Evolutionary conservation across 2,113 vertebrate genomes (phyloP).

Genomic region (Sapayoa aenigma): DNA sequence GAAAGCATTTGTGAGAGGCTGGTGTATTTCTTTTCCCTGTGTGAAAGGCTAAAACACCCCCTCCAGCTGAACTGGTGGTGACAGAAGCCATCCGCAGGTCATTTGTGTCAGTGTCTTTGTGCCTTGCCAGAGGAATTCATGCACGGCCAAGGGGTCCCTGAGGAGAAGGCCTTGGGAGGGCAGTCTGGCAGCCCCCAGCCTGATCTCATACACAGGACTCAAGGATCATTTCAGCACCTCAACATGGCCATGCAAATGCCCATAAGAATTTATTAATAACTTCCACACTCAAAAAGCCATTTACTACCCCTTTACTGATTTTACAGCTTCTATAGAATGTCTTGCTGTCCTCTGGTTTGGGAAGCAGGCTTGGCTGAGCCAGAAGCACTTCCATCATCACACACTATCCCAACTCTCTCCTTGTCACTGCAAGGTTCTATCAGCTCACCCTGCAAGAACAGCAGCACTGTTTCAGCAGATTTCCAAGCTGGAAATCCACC

Average conservation of each 20-base stretch:
- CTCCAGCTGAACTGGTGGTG: not conserved
- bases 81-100: not conserved
- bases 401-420: not conserved
- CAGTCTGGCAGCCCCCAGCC: not conserved
- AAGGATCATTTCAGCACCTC: not conserved
- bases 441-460: not conserved
- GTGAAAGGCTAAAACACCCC: not conserved
- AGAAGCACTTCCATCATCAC: not conserved
- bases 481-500: not conserved
- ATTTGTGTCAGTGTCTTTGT: not conserved
- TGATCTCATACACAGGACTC: not conserved
- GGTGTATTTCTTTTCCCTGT: not conserved
- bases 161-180: not conserved
- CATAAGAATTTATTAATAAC: not conserved
- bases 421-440: fast-evolving
- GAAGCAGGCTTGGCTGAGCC: not conserved
- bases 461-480: not conserved
- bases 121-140: not conserved
- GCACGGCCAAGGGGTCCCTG: not conserved
- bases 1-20: not conserved
- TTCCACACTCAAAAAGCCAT: not conserved
- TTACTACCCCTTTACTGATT: not conserved
- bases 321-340: not conserved
- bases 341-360: not conserved
- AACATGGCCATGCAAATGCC: not conserved